Evolutionary conservation across 2,797 vertebrate species (phyloP), one percentile per base, ranked within the genome.

Genomic region (Acanthornis magna): DNA sequence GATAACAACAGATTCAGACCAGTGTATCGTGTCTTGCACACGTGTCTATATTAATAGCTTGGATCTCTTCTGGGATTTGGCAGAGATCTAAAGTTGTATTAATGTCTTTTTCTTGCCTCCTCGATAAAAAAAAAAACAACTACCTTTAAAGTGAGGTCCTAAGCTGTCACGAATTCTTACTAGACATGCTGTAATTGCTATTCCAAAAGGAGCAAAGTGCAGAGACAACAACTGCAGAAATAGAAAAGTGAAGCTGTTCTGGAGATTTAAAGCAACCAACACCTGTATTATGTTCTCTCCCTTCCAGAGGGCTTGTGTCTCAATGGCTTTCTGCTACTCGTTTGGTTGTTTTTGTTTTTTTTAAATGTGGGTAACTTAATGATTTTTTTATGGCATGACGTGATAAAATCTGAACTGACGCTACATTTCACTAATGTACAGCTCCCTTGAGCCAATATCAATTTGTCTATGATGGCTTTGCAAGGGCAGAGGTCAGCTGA

Each of bases 401-500:
- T 93, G 93, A 81, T 89, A 75, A 80, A 92, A 96, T 77, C 79
- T 66, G 87, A 95, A 82, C 83, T 93, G 94, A 96, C 2, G 16
- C 85, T 95, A 78, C 80, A 75, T 89, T 96, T 82, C 45, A 66
- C 93, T 97, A 95, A 96, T 91, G 96, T 54, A 87, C 62, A 57
- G 66, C 38, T 90, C 82, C 78, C 91, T 66, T 71, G 47, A 95
- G 94, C 84, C 89, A 95, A 32, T 66, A 91, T 79, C 89, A 96
- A 29, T 97, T 77, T 93, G 40, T 87, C 89, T 55, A 3, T n/a
- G 23, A 67, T 78, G 94, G 82, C 51, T 92, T 93, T 83, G 67
- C 55, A 40, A 89, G 76, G 80, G 70, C 55, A 86, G 68, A 80
- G 85, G 86, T 89, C 79, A 87, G 34, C 75, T 76, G 61, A 42